Evolutionary conservation across 2,113 vertebrate species (phyloP).

Genomic region (Psilopogon haemacephalus): DNA sequence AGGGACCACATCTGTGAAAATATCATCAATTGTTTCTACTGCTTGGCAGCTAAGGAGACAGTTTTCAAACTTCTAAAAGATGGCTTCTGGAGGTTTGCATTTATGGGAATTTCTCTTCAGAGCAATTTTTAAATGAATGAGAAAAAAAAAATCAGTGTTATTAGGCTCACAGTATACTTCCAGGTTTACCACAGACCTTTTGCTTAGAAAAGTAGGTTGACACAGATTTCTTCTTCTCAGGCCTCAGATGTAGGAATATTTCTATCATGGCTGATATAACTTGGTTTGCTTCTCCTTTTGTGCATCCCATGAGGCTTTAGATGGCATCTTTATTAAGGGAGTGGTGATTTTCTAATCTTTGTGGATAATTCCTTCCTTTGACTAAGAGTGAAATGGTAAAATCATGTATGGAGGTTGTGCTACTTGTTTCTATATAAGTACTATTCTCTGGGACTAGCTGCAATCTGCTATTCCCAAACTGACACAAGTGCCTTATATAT

Average conservation of each 20-base stretch:
- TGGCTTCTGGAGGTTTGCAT: neutral
- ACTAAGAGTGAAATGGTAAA: neutral
- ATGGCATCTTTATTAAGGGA: neutral
- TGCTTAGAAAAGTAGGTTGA: neutral
- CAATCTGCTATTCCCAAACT: neutral
- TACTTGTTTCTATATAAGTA: neutral
- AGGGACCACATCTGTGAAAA: neutral
- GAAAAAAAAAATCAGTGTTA: neutral
- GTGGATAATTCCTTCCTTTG: neutral
- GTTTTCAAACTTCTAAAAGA: neutral
- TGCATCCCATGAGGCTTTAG: neutral
- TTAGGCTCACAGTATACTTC: neutral
- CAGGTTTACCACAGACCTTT: neutral
- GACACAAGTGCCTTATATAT: neutral
- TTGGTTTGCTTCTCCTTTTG: neutral
- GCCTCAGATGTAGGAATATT: neutral
- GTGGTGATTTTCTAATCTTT: neutral
- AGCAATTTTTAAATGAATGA: neutral
- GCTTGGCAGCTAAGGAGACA: neutral
- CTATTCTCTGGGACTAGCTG: neutral
- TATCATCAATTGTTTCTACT: neutral
- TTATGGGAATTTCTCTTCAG: neutral
- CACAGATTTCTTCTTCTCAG: neutral
- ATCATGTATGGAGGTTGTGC: neutral
- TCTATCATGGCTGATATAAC: neutral